These are phyloP conservation scores for Lordiphosa stackelbergi DNA, from an alignment of 1,140 invertebrate genomes.

Conservation along the genomic window DNA sequence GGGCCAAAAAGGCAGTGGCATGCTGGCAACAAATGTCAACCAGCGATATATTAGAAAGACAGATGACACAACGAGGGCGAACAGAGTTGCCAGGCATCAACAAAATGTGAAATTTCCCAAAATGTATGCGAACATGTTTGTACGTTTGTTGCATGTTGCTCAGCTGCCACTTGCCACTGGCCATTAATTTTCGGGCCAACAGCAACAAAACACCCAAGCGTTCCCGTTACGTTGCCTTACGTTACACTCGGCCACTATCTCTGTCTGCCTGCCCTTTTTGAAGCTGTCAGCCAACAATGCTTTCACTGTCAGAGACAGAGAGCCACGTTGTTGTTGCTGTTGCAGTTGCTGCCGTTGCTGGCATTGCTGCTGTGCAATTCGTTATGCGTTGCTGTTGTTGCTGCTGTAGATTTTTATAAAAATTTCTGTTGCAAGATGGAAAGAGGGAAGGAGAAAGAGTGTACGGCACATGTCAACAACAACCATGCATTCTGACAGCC, in stretches of 20 bases:
- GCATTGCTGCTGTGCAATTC: constrained; percentile 60
- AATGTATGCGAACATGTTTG: constrained; percentile 27
- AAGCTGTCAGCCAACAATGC: constrained; percentile 70
- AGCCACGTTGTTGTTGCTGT: constrained; percentile 34
- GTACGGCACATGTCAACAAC: constrained; percentile 70
- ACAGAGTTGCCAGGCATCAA: constrained; percentile 15
- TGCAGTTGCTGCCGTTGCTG: constrained; percentile 15
- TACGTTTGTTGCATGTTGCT: constrained; percentile 51
- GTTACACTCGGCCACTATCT: constrained; percentile 34
- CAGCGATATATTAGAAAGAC: constrained; percentile 41
- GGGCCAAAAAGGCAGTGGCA: constrained; percentile 6
- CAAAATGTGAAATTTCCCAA: constrained; percentile 10
- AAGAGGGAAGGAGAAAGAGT: constrained; percentile 4
- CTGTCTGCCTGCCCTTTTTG: constrained; percentile 27
- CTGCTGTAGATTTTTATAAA: constrained; percentile 50
- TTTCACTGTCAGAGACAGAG: constrained; percentile 71
- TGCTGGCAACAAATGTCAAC: constrained; percentile 1
- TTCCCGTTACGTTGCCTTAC: constrained; percentile 16
- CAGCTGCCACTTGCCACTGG: constrained; percentile 61
- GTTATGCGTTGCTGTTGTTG: constrained; percentile 58
- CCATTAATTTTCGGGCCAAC: constrained; percentile 67
- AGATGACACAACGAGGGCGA: constrained; percentile 20
- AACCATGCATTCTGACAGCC: constrained; percentile 76
- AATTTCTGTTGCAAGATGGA: constrained; percentile 10
- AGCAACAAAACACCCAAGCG: constrained; percentile 44